Conservation (phyloP, 2,888 invertebrate species). For the Meghimatium bilineatum region DNA sequence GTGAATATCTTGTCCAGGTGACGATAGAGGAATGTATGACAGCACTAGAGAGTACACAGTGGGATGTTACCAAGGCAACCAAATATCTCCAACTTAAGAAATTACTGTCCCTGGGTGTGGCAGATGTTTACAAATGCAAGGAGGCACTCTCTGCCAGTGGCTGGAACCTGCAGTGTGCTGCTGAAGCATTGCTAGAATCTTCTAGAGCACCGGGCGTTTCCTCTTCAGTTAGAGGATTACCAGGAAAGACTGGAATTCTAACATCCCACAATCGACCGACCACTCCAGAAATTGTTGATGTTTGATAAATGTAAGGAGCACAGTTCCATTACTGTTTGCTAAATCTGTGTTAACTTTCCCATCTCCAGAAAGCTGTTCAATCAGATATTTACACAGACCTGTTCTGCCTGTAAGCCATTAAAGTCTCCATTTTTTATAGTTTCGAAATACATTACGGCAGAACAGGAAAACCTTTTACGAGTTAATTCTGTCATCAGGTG, state of each 20-base stretch:
- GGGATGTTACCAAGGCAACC: constrained; percentile 93
- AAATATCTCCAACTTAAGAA: constrained; percentile 86
- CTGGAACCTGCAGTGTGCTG: constrained; percentile 85
- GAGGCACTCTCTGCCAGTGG: constrained; percentile 81
- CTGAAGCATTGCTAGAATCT: constrained; percentile 79
- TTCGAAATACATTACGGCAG: too few relatives aligned
- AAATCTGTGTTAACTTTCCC: too few relatives aligned
- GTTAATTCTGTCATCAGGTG: too few relatives aligned
- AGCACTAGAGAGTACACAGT: constrained; percentile 88
- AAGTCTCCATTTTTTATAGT: too few relatives aligned
- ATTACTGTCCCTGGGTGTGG: constrained; percentile 74
- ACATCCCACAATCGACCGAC: constrained; percentile 8
- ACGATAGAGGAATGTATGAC: constrained; percentile 85
- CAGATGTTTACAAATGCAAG: constrained; percentile 74
- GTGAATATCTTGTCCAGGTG: constrained; percentile 66
- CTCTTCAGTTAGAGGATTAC: not conserved
- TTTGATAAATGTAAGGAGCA: not conserved
- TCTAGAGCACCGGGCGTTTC: not conserved
- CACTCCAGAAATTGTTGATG: constrained; percentile 44
- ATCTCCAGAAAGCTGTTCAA: too few relatives aligned
- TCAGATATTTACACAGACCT: too few relatives aligned
- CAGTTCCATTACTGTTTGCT: too few relatives aligned
- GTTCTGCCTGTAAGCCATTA: too few relatives aligned
- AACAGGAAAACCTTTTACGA: too few relatives aligned
- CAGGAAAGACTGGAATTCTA: not conserved